These are phyloP conservation scores for Brachionus manjavacas DNA, from an alignment of 1,140 invertebrate genomes.

Conservation along the genomic window DNA sequence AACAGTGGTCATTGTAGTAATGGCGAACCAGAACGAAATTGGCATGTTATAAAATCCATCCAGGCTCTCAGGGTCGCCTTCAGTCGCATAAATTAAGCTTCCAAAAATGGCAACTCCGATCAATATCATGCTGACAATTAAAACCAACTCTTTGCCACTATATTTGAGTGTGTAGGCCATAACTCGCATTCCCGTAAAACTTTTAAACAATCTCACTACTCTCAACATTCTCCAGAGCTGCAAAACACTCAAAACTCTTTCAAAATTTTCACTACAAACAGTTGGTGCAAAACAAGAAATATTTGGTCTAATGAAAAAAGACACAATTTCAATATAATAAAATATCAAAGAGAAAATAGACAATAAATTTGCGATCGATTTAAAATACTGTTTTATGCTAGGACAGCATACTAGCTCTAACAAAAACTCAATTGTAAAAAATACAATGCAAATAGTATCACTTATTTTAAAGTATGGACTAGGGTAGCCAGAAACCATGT, in stretches of 20 bases:
- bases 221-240: conserved; percentile 47
- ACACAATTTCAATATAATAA: conserved; percentile 75
- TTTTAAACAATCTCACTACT: conserved; percentile 48
- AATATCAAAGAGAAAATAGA: conserved; percentile 98
- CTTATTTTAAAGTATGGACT: conserved; percentile 42
- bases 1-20: conserved; percentile 53
- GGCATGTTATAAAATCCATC: conserved; percentile 47
- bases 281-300: not conserved
- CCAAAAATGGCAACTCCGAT: conserved; percentile 49
- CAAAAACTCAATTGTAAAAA: conserved; percentile 98
- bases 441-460: conserved; percentile 57
- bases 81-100: conserved; percentile 47
- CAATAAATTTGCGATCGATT: conserved; percentile 95
- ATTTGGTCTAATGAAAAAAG: not conserved
- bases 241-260: conserved; percentile 24
- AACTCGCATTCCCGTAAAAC: conserved; percentile 47
- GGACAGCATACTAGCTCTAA: conserved; percentile 85
- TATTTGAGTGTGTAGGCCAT: conserved; percentile 48
- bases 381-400: conserved; percentile 90
- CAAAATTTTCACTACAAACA: not conserved
- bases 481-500: not conserved
- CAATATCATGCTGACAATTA: conserved; percentile 47
- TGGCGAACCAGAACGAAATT: conserved; percentile 50
- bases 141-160: conserved; percentile 48
- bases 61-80: conserved; percentile 44